Conservation (phyloP, 2,113 vertebrate genomes). For the Zosterops borbonicus region DNA sequence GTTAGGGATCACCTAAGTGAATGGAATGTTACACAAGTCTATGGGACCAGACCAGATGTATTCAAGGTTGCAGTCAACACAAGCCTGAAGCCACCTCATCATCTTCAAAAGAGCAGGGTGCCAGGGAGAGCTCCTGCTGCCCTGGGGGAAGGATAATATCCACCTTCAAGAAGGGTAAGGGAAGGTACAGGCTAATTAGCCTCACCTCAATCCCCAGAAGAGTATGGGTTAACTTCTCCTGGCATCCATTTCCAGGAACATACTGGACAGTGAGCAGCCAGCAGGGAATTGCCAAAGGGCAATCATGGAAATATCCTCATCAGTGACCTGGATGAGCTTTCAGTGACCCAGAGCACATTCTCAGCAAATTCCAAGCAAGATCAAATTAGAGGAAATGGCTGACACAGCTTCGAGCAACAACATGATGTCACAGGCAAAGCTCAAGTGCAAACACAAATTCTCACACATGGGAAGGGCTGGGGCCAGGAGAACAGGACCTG, state of each 20-base stretch:
- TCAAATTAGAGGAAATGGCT: not conserved
- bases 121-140: not conserved
- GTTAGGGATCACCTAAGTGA: not conserved
- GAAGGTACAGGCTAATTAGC: not conserved
- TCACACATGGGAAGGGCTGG: not conserved
- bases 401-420: not conserved
- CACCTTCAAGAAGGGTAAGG: not conserved
- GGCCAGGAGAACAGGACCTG: not conserved
- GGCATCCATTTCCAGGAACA: not conserved
- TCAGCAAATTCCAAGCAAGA: not conserved
- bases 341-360: not conserved
- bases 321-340: not conserved
- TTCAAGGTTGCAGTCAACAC: not conserved
- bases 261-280: not conserved
- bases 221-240: not conserved
- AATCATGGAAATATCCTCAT: not conserved
- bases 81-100: not conserved
- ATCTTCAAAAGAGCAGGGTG: not conserved
- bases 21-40: not conserved
- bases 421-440: not conserved
- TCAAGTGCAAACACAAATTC: not conserved
- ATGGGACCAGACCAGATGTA: not conserved
- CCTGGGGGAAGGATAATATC: not conserved
- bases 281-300: not conserved
- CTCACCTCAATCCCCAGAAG: not conserved